Conservation (phyloP, 2,797 vertebrate species). For the Chloroceryle amazona region DNA sequence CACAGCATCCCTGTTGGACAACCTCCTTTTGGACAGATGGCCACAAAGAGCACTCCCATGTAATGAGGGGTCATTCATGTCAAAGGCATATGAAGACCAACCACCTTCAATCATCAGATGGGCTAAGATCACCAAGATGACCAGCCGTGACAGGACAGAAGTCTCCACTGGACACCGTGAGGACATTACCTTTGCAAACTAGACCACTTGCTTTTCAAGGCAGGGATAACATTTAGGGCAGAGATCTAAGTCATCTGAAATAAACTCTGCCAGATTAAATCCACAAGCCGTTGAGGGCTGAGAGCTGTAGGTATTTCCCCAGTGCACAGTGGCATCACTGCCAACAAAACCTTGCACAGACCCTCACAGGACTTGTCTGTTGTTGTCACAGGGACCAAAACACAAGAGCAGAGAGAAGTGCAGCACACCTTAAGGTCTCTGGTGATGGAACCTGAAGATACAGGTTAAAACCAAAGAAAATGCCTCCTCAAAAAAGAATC, state of each 20-base stretch:
- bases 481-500: background rate
- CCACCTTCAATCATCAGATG: background rate
- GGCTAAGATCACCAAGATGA: background rate
- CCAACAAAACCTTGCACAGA: background rate
- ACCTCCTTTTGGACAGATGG: background rate
- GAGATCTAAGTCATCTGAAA: background rate
- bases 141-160: background rate
- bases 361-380: background rate
- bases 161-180: background rate
- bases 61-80: background rate
- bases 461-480: constrained; percentile 1
- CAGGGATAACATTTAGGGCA: background rate
- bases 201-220: background rate
- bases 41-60: background rate
- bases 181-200: background rate
- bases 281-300: background rate
- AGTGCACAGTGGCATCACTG: background rate
- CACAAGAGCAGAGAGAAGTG: background rate
- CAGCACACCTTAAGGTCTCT: background rate
- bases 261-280: background rate
- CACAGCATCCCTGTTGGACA: accelerated
- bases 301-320: background rate
- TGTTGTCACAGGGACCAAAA: background rate
- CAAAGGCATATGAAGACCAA: background rate
- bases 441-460: background rate